Evolutionary conservation across 2,113 vertebrate species (phyloP), one percentile per base, ranked within the genome.

Genomic region (Microcebus murinus): DNA sequence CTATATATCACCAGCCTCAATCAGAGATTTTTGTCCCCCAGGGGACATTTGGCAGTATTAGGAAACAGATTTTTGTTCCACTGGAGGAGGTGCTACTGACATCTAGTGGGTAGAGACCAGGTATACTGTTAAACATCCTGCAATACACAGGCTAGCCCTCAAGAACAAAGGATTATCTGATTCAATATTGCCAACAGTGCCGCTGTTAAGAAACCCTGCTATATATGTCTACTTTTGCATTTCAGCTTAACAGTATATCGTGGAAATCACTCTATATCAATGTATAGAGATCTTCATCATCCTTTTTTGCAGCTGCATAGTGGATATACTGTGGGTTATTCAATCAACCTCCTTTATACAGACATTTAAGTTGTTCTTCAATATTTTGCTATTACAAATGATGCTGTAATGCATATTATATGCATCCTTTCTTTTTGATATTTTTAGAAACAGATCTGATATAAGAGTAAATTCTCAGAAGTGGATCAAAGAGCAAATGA

Each of bases 391-490:
- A 25, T 83, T 87, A 34, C 6, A 81, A 34, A 85, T 89, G 76
- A 68, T 70, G n/a, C 52, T 94, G 5, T 36, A 68, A 23, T 87
- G 52, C 27, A 63, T 87, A 96, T 6, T 1, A 55, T 68, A 57
- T 20, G 3, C 9, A 52, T 23, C 10, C 50, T 95, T 91, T 80
- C 29, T 34, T 71, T 71, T 8, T 70, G 31, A 31, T 61, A 68
- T 68, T 94, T 95, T 88, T 79, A 63, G 57, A 87, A 96, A 10
- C 65, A 1, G 55, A 42, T 85, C 39, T 84, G 61, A 29, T 63
- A 29, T 96, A 39, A 36, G 15, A 83, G 36, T 42, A 82, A 93
- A 82, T 48, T 87, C 31, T 11, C 67, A 91, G 34, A 97, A 87
- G 39, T 92, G 4, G 20, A 34, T 88, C 31, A 68, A 70, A 95